Conservation (phyloP, 1,140 invertebrate species). For the Eriocheir sinensis region DNA sequence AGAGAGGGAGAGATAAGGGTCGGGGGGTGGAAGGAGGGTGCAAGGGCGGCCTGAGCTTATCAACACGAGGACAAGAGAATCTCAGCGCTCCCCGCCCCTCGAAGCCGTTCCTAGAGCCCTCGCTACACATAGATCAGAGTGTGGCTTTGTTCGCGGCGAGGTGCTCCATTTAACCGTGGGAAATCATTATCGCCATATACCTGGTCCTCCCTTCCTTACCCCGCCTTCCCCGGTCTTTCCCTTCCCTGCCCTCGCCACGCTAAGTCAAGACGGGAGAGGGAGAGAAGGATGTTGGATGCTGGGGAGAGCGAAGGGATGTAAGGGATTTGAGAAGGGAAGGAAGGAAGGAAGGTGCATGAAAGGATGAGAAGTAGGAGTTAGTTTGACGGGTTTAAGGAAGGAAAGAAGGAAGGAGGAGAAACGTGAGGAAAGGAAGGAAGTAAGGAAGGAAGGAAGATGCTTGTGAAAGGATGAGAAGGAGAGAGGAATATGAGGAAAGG, state of each 20-base stretch:
- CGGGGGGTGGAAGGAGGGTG: background rate
- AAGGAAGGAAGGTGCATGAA: background rate
- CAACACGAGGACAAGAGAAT: background rate
- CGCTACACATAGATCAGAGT: background rate
- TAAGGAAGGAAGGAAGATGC: no score
- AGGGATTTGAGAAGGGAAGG: background rate
- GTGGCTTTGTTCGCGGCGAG: background rate
- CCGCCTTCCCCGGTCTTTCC: background rate
- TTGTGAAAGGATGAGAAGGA: background rate
- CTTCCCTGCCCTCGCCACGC: background rate
- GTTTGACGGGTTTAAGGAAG: no score
- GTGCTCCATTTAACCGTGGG: conserved; percentile 33
- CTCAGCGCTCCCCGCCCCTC: background rate
- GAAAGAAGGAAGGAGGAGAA: background rate
- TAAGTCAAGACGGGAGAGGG: no score
- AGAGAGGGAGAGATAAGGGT: background rate
- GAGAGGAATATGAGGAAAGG: no score
- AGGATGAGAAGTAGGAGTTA: background rate
- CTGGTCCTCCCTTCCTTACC: background rate
- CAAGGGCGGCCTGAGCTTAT: background rate
- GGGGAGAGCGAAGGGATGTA: no score
- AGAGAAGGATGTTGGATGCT: no score
- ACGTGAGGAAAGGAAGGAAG: background rate
- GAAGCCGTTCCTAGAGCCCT: background rate
- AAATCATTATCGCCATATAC: conserved; percentile 9